Evolutionary conservation across 2,113 vertebrate species (phyloP), one percentile per base, ranked within the genome.

Genomic region (Cephalopterus ornatus): DNA sequence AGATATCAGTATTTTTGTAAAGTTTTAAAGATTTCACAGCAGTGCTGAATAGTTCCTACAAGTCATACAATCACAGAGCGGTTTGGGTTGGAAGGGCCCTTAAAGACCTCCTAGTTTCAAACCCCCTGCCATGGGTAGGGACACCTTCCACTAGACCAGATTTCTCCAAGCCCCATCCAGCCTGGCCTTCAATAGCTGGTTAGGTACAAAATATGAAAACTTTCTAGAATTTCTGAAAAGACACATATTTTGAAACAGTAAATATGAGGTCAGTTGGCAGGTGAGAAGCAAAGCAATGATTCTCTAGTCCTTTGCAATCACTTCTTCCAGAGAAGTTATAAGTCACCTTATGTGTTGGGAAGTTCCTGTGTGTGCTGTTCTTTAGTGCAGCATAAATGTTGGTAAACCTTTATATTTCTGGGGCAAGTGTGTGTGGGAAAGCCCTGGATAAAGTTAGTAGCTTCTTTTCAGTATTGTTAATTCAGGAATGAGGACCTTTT

Each of bases 231-330:
- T 74, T 56, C 18, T 53, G 37, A 6, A 7, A 16, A 35, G 24
- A 22, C 3, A 4, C 3, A 1, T 0, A 0, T 30, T 52, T 53
- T 39, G n/a, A 32, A 33, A 1, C 16, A 18, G 8, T 28, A 5
- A n/a, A 16, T 7, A 2, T 37, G 65, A 46, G 19, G 14, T 32
- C 42, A 35, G 24, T 32, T 41, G 49, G 49, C 0, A 1, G 28
- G 66, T 26, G 37, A 46, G 72, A 11, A 35, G 33, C 7, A 23
- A 42, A 53, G 46, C 1, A 7, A 9, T 5, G 28, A 18, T 23
- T 6, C 0, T 8, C 0, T 2, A 8, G 19, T 33, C n/a, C 32
- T 59, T 11, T 20, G 42, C 39, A 55, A 22, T 10, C 2, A 0
- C 33, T 47, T 30, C 35, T 67, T 42, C 21, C n/a, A 70, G 80